Evolutionary conservation across 2,888 invertebrate species (phyloP).

Genomic region (Eupsilia transversa): DNA sequence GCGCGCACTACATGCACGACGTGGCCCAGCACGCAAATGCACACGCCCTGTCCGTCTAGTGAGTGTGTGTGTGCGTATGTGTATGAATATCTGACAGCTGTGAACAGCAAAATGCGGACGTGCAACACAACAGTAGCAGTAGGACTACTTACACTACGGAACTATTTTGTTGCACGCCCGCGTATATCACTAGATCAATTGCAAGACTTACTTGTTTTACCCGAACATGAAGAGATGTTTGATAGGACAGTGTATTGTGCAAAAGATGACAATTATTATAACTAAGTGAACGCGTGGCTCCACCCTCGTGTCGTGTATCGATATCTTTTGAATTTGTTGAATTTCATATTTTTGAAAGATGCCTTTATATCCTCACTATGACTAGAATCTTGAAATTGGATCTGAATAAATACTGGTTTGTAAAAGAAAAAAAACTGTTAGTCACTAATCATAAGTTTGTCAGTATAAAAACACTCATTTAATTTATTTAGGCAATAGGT

Average conservation of each 20-base stretch:
- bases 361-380: neutral
- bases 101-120: neutral
- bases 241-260: neutral
- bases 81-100: neutral
- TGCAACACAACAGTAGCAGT: neutral
- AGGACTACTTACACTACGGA: too few relatives aligned
- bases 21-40: fast-evolving
- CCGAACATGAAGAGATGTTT: neutral
- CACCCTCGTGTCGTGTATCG: neutral
- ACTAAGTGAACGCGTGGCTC: neutral
- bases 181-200: too few relatives aligned
- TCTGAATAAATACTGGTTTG: neutral
- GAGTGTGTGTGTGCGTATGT: neutral
- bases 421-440: neutral
- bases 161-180: too few relatives aligned
- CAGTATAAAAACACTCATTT: neutral
- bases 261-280: too few relatives aligned
- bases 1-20: neutral
- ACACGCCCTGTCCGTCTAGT: neutral
- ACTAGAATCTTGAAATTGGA: conserved; percentile 3
- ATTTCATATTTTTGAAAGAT: neutral
- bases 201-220: neutral
- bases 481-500: neutral
- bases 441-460: neutral
- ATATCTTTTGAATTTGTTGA: neutral